These are phyloP conservation scores for Flabesymbios commensalis DNA, from an alignment of 2,888 invertebrate genomes.

Conservation along the genomic window DNA sequence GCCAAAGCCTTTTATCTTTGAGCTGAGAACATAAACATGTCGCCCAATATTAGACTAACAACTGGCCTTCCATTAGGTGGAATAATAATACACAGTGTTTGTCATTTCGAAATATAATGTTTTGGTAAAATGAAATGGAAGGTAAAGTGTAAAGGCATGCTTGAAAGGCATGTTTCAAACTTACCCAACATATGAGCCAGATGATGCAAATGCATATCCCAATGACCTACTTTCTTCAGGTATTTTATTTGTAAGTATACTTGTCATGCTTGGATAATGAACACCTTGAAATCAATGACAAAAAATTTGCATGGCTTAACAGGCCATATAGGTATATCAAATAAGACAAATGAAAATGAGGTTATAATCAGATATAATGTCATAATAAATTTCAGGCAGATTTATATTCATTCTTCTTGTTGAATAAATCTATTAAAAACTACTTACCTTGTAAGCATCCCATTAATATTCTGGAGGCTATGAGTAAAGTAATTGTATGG, in stretches of 20 bases:
- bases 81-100: too few relatives aligned
- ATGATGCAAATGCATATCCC: constrained; percentile 70
- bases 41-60: too few relatives aligned
- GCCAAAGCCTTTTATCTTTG: too few relatives aligned
- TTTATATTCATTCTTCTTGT: background rate
- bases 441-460: constrained; percentile 70
- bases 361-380: background rate
- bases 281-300: constrained; percentile 64
- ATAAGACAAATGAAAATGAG: background rate
- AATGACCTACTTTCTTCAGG: constrained; percentile 70
- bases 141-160: too few relatives aligned
- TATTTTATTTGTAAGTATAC: constrained; percentile 71
- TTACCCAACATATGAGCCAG: constrained; percentile 66
- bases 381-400: background rate
- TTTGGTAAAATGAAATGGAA: too few relatives aligned
- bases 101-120: too few relatives aligned
- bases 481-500: constrained; percentile 66
- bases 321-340: background rate
- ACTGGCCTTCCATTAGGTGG: too few relatives aligned
- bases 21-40: too few relatives aligned
- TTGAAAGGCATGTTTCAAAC: too few relatives aligned
- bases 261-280: constrained; percentile 74
- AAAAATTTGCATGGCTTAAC: background rate
- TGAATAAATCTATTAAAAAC: background rate
- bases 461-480: constrained; percentile 68